Conservation (phyloP, 2,797 vertebrate genomes). For the Catamblyrhynchus diadema region DNA sequence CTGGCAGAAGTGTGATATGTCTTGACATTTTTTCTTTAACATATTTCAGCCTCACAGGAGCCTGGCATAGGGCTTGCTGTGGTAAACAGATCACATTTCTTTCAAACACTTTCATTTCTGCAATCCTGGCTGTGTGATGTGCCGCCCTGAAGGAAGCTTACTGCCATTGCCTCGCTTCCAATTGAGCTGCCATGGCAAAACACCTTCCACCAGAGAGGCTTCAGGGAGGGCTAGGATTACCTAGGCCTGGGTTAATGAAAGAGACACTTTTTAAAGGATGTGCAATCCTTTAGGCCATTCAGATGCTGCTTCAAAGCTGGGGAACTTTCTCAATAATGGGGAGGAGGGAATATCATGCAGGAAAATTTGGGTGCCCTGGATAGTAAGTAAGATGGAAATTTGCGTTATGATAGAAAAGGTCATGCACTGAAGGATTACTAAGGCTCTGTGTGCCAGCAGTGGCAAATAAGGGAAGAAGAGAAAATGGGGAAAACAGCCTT, state of each 20-base stretch:
- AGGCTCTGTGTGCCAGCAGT: not conserved
- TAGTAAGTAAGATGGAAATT: not conserved
- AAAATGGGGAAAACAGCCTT: not conserved
- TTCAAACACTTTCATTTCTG: not conserved
- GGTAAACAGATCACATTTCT: not conserved
- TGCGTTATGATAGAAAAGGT: not conserved
- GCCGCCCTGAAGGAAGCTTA: not conserved
- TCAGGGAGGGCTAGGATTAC: not conserved
- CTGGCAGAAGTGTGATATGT: not conserved
- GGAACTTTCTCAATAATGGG: not conserved
- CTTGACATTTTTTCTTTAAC: conserved; percentile 11
- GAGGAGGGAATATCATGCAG: not conserved
- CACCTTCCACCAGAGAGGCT: not conserved
- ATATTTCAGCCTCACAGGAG: not conserved
- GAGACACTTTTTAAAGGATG: not conserved
- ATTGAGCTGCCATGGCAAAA: not conserved
- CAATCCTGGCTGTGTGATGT: not conserved
- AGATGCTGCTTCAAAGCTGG: not conserved
- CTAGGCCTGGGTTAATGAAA: not conserved
- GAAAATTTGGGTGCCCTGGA: not conserved
- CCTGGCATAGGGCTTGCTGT: not conserved
- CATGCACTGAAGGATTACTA: not conserved
- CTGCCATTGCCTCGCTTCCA: not conserved
- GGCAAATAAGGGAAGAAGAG: not conserved
- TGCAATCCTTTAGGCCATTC: not conserved